These are phyloP conservation scores for Labroides dimidiatus DNA, from an alignment of 2,797 vertebrate genomes.

Conservation along the genomic window DNA sequence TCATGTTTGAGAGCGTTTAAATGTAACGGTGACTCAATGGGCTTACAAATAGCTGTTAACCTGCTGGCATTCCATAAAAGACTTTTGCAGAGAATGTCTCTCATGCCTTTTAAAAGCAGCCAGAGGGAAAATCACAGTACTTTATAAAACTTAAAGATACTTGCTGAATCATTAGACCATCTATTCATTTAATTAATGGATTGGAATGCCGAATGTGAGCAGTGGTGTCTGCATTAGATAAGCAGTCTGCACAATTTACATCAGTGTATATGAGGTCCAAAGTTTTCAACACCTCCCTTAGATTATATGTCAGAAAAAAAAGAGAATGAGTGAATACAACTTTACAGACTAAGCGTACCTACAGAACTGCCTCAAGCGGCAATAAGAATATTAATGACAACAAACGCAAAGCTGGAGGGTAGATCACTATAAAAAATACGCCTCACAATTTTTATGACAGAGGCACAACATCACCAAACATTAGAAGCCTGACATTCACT, in stretches of 20 bases:
- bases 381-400: slow-evolving; percentile 15
- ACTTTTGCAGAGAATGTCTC: slow-evolving; percentile 44
- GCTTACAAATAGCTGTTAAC: slow-evolving; percentile 74
- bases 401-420: slow-evolving; percentile 12
- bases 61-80: slow-evolving; percentile 66
- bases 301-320: not conserved
- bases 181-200: slow-evolving; percentile 60
- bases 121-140: slow-evolving; percentile 48
- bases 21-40: slow-evolving; percentile 68
- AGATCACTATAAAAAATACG: slow-evolving; percentile 14
- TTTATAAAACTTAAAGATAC: slow-evolving; percentile 48
- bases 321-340: slow-evolving; percentile 5
- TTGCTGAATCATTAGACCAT: slow-evolving; percentile 61
- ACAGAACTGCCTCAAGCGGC: slow-evolving; percentile 9
- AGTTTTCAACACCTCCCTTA: not conserved
- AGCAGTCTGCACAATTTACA: slow-evolving; percentile 5
- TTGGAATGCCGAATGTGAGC: slow-evolving; percentile 31
- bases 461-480: not conserved
- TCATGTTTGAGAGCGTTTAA: slow-evolving; percentile 69
- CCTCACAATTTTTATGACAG: slow-evolving; percentile 6
- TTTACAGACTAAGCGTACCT: slow-evolving; percentile 19
- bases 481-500: not conserved
- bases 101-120: slow-evolving; percentile 58
- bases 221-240: slow-evolving; percentile 19
- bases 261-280: not conserved